Base-by-base conservation (phyloP, 2,888 invertebrate species). In the Ditula angustiorana region DNA sequence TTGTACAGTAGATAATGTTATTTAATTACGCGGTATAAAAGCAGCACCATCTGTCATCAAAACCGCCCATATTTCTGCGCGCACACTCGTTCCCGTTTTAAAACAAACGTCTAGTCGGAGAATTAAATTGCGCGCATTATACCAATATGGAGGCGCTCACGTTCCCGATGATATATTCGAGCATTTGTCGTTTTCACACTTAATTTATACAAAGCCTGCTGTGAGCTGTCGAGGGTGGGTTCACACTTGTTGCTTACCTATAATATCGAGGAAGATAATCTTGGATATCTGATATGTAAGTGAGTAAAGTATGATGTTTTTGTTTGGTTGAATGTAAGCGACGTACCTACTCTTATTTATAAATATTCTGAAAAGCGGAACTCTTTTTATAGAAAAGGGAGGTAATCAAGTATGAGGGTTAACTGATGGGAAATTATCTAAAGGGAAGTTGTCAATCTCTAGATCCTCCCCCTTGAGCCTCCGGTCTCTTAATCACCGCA, bases 131-230 rank as follows among this genome's bases (percentile, higher is more conserved):
- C 24, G 28, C 63, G 65, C 53, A 69, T 57, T 61, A 56, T 63
- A 44, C 65, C 77, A 76, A 77, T 77, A 78, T 68, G 61, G 69
- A 69, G 57, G 52, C 61, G 44, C 71, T 72, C 83, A 81, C 82
- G 83, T 30, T 79, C 78, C 78, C 70, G 71, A 78, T 85, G 82
- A 88, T 88, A 87, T 83, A 89, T 88, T 86, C 82, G 77, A 80
- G 82, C 80, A 87, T 85, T 87, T 88, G 82, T 86, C 81, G 76
- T 69, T 72, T 78, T 76, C 77, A 68, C 77, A 74, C 80, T 85
- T 87, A 87, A 88, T 88, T 88, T 87, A 86, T 82, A 87, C 85
- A 86, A 82, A 82, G 73, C 66, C 64, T 24, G 62, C 30, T 49
- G 47, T 16, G 47, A 37, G 61, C 49, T 50, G 35, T 11, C 37